These are phyloP conservation scores for Struthidea cinerea DNA, from an alignment of 2,113 vertebrate genomes.

Conservation along the genomic window DNA sequence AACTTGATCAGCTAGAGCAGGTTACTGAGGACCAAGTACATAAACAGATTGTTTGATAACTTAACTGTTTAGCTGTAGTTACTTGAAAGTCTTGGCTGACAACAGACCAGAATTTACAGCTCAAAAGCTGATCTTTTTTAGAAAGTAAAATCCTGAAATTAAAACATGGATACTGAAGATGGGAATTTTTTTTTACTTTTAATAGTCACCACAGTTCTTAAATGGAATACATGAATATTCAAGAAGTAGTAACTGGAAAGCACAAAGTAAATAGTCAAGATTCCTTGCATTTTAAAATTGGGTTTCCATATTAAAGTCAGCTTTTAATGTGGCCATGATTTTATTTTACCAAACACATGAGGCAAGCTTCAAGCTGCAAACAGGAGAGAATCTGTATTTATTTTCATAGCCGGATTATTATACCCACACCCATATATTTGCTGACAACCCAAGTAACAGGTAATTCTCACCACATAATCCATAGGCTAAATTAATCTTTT, in stretches of 20 bases:
- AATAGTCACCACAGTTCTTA: not conserved
- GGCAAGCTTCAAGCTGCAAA: not conserved
- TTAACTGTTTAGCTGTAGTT: not conserved
- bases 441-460: not conserved
- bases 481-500: not conserved
- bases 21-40: not conserved
- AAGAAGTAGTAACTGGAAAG: not conserved
- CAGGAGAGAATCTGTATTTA: not conserved
- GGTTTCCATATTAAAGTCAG: not conserved
- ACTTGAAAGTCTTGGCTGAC: not conserved
- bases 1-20: not conserved
- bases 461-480: not conserved
- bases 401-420: not conserved
- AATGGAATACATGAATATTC: not conserved
- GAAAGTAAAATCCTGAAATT: not conserved
- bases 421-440: not conserved
- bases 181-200: not conserved
- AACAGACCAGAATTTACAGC: not conserved
- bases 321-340: not conserved
- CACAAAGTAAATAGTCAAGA: not conserved
- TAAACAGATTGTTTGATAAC: not conserved
- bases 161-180: not conserved
- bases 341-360: not conserved
- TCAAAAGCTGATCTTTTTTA: not conserved
- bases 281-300: not conserved